Percentiles rank a stretch among this genome's conserved stretches.
Conservation (phyloP, 2,888 invertebrate species). For the Adelognathus sp. region DNA sequence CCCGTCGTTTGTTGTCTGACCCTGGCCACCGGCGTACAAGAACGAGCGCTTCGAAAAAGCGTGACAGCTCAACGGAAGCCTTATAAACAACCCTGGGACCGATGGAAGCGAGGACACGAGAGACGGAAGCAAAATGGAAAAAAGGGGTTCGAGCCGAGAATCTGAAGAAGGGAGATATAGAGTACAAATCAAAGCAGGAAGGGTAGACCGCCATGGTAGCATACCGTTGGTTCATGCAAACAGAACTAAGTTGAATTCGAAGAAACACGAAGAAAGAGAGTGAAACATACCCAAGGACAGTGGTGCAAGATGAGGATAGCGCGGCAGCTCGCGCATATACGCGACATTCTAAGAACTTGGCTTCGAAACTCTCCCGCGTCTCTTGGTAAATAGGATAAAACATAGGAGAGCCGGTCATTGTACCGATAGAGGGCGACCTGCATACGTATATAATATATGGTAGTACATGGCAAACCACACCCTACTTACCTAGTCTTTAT, state of each 20-base stretch:
- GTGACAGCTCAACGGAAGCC: conserved; percentile 73
- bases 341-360: no score
- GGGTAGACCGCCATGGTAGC: background rate
- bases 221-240: background rate
- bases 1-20: conserved; percentile 72
- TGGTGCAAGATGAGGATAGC: background rate
- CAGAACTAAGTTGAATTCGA: background rate
- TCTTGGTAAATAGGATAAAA: no score
- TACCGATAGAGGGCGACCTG: no score
- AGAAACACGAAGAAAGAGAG: background rate
- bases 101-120: conserved; percentile 55
- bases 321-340: no score
- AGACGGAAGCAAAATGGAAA: conserved; percentile 50
- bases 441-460: no score
- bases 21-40: conserved; percentile 47
- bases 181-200: background rate
- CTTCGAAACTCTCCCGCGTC: no score
- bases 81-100: conserved; percentile 74
- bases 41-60: conserved; percentile 59
- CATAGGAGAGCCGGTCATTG: no score
- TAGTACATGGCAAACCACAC: no score
- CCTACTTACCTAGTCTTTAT: no score
- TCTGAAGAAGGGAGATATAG: background rate
- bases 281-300: no score
- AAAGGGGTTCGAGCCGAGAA: conserved; percentile 13